phyloP scores from a whole-genome alignment of 2,797 vertebrate genomes.

The Hyperoplus lanceolatus region DNA sequence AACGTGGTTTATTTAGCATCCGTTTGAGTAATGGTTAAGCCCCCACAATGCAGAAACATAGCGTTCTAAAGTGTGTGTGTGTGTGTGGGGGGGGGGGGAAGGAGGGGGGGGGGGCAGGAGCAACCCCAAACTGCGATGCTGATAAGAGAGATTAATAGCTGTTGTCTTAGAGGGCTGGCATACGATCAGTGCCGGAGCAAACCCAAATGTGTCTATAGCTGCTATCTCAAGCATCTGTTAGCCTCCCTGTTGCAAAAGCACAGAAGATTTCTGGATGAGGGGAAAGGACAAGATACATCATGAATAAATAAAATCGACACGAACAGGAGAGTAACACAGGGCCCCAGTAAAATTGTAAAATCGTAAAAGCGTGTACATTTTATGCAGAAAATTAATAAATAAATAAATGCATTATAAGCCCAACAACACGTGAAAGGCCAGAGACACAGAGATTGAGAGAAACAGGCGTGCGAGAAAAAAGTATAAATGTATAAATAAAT shows the following conservation, averaged over 20 bases:
- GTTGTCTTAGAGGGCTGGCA: conserved; percentile 86
- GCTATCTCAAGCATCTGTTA: conserved; percentile 87
- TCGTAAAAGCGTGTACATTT: conserved; percentile 46
- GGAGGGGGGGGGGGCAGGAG: conserved; percentile 67
- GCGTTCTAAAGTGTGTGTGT: conserved; percentile 54
- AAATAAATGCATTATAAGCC: conserved; percentile 46
- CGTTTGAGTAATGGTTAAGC: conserved; percentile 77
- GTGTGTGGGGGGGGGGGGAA: too few species aligned
- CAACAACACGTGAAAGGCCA: conserved; percentile 47
- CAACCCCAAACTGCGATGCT: conserved; percentile 80
- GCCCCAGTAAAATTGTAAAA: background rate
- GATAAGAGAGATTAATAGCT: conserved; percentile 91
- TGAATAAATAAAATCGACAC: conserved; percentile 80
- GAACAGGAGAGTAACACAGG: conserved; percentile 64
- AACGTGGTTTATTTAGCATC: conserved; percentile 82
- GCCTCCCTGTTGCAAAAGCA: conserved; percentile 73
- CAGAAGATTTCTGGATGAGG: conserved; percentile 77
- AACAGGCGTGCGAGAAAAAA: conserved; percentile 23
- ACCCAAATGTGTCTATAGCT: conserved; percentile 81
- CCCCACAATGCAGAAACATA: conserved; percentile 78
- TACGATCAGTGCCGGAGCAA: conserved; percentile 85
- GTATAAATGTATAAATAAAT: conserved; percentile 76
- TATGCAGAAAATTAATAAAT: conserved; percentile 59
- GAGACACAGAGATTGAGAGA: conserved; percentile 37
- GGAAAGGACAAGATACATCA: conserved; percentile 83